Base-by-base conservation (phyloP, 2,888 invertebrate genomes). In the Sinopyrophorus schimmeli region DNA sequence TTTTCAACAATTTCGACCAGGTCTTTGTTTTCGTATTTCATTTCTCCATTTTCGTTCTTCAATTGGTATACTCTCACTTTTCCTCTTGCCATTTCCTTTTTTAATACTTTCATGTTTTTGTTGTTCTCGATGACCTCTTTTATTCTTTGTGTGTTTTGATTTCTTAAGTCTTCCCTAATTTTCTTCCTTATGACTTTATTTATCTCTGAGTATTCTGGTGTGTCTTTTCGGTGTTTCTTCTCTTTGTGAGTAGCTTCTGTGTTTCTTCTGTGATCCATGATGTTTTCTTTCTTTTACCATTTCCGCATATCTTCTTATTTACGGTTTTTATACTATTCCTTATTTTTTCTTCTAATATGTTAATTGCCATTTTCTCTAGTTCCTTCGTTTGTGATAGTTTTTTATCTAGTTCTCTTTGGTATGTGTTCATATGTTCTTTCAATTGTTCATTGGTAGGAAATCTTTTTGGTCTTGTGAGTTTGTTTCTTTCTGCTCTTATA, bases 31-130 rank as follows among this genome's bases (percentile, higher is more conserved):
- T 10, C 14, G 9, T 30, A 15, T 30, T 30, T 14, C 7, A 30
- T 12, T 30, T 3, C 11, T 30, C 30, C 30, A 5, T 14, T 10
- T 5, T 30, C 16, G 14, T 30, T 12, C 9, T 15, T 30, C 2
- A 30, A 3, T 5, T 30, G 30, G 11, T 30, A n/a, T 7, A 30
- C 9, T 30, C 15, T 30, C n/a, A 2, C 16, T 30, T 2, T 3
- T 15, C 30, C 30, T 9, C 15, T 30, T n/a, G n/a, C n/a, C n/a
- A n/a, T n/a, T 15, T 5, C 15, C n/a, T 3, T 30, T 9, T 10
- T 16, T 9, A 30, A 6, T 2, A 30, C 30, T 15, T 30, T 30
- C 14, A 30, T 30, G 30, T 26, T 26, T n/a, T 26, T 26, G 26
- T 30, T 30, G 7, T 30, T 30, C 16, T 30, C 16, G 2, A 30